Evolutionary conservation across 2,797 vertebrate genomes (phyloP).

Genomic region (Xenentodon cancila): DNA sequence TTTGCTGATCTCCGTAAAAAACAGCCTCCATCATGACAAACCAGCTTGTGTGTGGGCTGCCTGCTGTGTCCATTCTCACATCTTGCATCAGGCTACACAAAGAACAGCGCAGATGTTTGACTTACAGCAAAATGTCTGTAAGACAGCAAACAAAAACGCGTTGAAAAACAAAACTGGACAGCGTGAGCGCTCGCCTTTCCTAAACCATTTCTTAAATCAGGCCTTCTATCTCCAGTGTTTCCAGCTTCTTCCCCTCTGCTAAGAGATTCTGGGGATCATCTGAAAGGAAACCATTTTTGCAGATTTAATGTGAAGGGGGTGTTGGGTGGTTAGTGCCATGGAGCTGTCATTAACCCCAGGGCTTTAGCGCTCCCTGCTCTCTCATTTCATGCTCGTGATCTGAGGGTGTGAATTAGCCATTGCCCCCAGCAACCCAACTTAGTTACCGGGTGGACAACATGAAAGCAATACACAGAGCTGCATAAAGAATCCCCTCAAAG

Average conservation of each 20-base stretch:
- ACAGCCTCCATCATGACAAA: slow-evolving; percentile 82
- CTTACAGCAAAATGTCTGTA: slow-evolving; percentile 47
- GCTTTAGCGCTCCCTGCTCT: slow-evolving; percentile 80
- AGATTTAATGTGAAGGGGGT: slow-evolving; percentile 79
- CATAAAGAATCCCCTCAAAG: slow-evolving; percentile 84
- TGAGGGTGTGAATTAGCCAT: slow-evolving; percentile 85
- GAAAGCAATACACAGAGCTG: slow-evolving; percentile 87
- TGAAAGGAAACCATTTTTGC: slow-evolving; percentile 82
- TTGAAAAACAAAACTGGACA: slow-evolving; percentile 15
- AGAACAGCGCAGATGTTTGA: slow-evolving; percentile 55
- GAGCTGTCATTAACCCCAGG: slow-evolving; percentile 83
- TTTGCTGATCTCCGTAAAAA: slow-evolving; percentile 85
- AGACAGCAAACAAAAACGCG: slow-evolving; percentile 19
- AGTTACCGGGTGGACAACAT: slow-evolving; percentile 86
- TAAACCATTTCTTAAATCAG: slow-evolving; percentile 14
- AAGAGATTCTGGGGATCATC: slow-evolving; percentile 80
- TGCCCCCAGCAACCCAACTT: slow-evolving; percentile 80
- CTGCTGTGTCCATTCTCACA: slow-evolving; percentile 73
- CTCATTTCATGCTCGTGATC: slow-evolving; percentile 88
- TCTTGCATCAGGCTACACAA: slow-evolving; percentile 76
- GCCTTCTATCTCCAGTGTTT: slow-evolving; percentile 44
- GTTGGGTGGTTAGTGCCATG: slow-evolving; percentile 64
- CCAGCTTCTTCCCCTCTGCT: slow-evolving; percentile 45
- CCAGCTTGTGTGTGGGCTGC: slow-evolving; percentile 79
- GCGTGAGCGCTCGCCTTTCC: background rate